Base-by-base conservation (phyloP, 2,797 vertebrate species). In the Geotrypetes seraphini region DNA sequence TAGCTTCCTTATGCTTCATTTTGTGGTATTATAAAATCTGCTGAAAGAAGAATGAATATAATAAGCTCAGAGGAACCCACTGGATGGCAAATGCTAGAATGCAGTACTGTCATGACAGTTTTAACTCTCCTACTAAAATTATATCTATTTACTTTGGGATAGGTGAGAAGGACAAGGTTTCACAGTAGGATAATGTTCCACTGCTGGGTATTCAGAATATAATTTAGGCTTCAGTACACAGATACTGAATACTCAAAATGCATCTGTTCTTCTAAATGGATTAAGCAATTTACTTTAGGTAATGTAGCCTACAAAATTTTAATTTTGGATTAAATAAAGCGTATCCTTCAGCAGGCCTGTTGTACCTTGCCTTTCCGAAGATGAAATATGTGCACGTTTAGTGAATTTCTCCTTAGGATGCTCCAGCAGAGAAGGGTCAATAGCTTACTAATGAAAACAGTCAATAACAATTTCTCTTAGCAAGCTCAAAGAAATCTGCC, bases 401-500 rank as follows among this genome's bases (percentile, higher is more conserved):
- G 75, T 43, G 53, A 69, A 66, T 76, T 78, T 71, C 74, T 77
- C 79, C 73, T 72, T 69, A 51, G 40, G 64, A 72, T 56, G 58
- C 57, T 53, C 62, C 27, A 59, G 48, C 69, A 75, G 77, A 71
- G 66, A 75, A 69, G 76, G 81, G 79, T 89, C 85, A 84, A 57
- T 76, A 63, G 68, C 58, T 80, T 77, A 57, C 67, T 73, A 79
- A 86, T 85, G 71, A 73, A 82, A 73, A 73, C 46, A 77, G 74
- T 89, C 86, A 79, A 82, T 87, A 86, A 76, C 70, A 84, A 82
- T 87, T 85, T 81, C 66, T 85, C 70, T 71, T 81, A 52, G 60
- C 60, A 71, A 75, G 65, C 62, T 59, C 58, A 51, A 70, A 62
- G 67, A 81, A 79, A 86, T 81, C 71, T 79, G 54, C 47, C 47